Conservation (phyloP, 1,140 invertebrate genomes). For the Nasonia longicornis region DNA sequence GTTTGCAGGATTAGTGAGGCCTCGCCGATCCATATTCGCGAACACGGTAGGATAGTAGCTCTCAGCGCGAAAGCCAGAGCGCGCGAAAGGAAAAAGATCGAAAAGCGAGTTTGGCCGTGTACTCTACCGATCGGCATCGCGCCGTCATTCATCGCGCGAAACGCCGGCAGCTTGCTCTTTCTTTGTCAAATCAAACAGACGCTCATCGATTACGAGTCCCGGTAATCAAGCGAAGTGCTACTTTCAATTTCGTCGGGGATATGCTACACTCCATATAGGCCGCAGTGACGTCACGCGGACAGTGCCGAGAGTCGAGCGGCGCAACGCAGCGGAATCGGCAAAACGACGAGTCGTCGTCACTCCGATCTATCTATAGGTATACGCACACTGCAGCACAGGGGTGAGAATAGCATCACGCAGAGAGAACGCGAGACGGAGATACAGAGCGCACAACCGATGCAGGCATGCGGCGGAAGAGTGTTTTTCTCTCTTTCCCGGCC, state of each 20-base stretch:
- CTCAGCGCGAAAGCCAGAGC: too few species aligned
- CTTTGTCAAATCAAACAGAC: conserved; percentile 28
- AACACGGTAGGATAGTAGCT: too few species aligned
- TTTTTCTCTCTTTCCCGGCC: not conserved
- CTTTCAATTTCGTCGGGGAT: conserved; percentile 50
- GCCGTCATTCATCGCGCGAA: not conserved
- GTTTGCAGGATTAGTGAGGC: too few species aligned
- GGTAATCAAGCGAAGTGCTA: conserved; percentile 57
- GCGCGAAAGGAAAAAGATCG: not conserved
- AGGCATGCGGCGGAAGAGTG: not conserved
- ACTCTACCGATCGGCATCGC: too few species aligned
- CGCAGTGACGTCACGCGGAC: not conserved
- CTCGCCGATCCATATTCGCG: too few species aligned
- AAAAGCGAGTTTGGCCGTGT: not conserved
- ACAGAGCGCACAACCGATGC: not conserved
- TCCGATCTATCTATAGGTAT: not conserved
- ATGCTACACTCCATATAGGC: not conserved
- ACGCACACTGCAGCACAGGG: too few species aligned
- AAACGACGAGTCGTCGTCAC: not conserved
- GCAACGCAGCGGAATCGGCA: conserved; percentile 24
- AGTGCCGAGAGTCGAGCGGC: not conserved
- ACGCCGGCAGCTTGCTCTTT: not conserved
- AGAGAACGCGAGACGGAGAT: not conserved
- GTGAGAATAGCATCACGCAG: not conserved
- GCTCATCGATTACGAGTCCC: conserved; percentile 43